phyloP scores from a whole-genome alignment of 64 coral and sea anemone genomes.

The Stylophora pistillata region DNA sequence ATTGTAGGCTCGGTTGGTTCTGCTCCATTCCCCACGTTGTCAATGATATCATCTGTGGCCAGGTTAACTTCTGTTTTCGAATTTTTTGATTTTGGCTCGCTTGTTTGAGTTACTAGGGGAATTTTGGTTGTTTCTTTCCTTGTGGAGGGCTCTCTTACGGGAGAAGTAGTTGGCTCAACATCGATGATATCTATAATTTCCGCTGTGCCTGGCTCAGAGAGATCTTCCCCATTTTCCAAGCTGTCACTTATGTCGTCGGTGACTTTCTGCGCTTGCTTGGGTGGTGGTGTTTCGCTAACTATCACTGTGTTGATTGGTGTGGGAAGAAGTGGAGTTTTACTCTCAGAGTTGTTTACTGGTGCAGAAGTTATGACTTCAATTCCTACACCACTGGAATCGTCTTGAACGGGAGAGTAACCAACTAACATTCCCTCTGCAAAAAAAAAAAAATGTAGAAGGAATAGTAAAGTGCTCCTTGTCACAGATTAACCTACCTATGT shows the following conservation, averaged over 20 bases:
- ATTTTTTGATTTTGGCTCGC: background rate
- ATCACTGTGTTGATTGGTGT: background rate
- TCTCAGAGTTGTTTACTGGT: background rate
- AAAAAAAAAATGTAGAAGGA: background rate
- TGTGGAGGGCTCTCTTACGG: background rate
- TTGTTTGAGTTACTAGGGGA: background rate
- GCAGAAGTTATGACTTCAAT: constrained; percentile 9
- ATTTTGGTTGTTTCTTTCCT: background rate
- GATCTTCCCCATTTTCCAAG: background rate
- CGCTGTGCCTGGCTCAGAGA: background rate
- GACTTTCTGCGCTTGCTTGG: constrained; percentile 16
- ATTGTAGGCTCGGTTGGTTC: background rate
- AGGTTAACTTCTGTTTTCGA: background rate
- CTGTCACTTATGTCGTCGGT: background rate
- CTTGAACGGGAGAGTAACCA: constrained; percentile 14
- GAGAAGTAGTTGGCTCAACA: background rate
- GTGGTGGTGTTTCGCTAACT: constrained; percentile 17
- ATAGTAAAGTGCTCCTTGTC: background rate
- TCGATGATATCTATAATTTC: background rate
- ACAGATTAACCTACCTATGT: no score
- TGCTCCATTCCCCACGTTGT: no score
- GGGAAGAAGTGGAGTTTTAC: background rate
- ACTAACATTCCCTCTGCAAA: constrained; percentile 20
- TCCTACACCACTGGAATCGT: background rate
- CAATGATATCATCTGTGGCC: no score